Percentiles rank a stretch among this genome's conserved stretches.
Evolutionary conservation across 2,797 vertebrate genomes (phyloP).

Genomic region (Setipinna tenuifilis): DNA sequence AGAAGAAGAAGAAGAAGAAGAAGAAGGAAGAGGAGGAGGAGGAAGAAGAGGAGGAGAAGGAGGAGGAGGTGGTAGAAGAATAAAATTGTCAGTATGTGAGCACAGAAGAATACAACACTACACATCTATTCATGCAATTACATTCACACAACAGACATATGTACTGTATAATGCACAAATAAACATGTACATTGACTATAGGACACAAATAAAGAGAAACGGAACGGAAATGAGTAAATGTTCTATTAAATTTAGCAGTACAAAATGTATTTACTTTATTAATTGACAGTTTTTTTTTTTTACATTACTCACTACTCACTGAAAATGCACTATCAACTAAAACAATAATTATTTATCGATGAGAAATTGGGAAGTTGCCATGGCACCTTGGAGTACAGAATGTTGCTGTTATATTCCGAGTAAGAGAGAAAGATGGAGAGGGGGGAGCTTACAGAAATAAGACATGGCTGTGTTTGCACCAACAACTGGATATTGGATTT

Average conservation of each 20-base stretch:
- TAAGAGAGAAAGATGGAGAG: background rate
- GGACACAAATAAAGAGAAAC: background rate
- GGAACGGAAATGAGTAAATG: background rate
- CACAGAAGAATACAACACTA: slow-evolving; percentile 23
- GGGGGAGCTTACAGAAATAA: slow-evolving; percentile 1
- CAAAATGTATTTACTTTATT: slow-evolving; percentile 17
- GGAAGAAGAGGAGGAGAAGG: slow-evolving; percentile 15
- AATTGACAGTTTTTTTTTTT: no score
- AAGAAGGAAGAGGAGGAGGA: slow-evolving; percentile 2
- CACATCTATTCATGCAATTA: slow-evolving; percentile 32
- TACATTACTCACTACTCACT: slow-evolving; percentile 66
- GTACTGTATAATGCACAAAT: background rate
- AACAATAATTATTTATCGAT: slow-evolving; percentile 69
- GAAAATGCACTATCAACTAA: slow-evolving; percentile 55
- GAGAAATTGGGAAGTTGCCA: slow-evolving; percentile 76
- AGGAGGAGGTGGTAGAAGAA: slow-evolving; percentile 19
- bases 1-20: background rate
- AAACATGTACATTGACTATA: slow-evolving; percentile 16
- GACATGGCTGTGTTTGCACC: slow-evolving; percentile 5
- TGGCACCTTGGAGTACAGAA: slow-evolving; percentile 72
- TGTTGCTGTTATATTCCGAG: slow-evolving; percentile 29
- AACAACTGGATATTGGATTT: background rate
- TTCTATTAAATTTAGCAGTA: slow-evolving; percentile 33
- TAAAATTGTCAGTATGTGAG: slow-evolving; percentile 9
- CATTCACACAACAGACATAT: slow-evolving; percentile 29